A percentile compares a stretch with the other conserved stretches of the same genome.
Conservation (phyloP, 1,140 invertebrate genomes). For the Drosophila mayri region DNA sequence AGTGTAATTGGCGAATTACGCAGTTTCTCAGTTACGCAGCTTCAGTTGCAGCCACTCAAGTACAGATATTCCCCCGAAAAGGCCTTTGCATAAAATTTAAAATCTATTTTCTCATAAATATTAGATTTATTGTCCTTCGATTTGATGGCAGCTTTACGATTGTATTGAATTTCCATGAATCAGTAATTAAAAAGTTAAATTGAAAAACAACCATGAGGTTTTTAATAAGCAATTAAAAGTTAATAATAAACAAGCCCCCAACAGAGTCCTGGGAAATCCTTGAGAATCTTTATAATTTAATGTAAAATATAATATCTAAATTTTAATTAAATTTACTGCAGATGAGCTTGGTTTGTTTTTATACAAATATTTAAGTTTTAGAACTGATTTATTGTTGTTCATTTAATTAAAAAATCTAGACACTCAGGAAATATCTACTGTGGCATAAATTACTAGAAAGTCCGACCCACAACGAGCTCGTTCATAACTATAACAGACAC, state of each 20-base stretch:
- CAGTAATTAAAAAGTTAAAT: not conserved
- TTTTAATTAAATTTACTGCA: not conserved
- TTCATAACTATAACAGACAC: conserved; percentile 26
- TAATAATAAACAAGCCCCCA: not conserved
- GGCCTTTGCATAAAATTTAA: not conserved
- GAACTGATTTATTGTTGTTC: no score
- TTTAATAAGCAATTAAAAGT: not conserved
- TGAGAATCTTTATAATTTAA: not conserved
- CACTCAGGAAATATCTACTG: not conserved
- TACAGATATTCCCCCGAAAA: not conserved
- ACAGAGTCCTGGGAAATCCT: not conserved
- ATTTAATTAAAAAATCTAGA: not conserved
- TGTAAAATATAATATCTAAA: not conserved
- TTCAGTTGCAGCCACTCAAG: conserved; percentile 3
- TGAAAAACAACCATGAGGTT: not conserved
- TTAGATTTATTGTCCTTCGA: not conserved
- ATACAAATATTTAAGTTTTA: not conserved
- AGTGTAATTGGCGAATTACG: conserved; percentile 42
- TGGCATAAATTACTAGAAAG: conserved; percentile 35
- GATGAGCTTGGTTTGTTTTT: not conserved
- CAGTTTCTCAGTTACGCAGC: conserved; percentile 9
- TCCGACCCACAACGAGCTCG: conserved; percentile 16
- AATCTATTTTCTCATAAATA: not conserved
- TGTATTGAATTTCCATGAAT: not conserved
- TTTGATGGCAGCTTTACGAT: not conserved